A percentile compares a stretch with the other conserved stretches of the same genome.
Conservation (phyloP, 2,113 vertebrate genomes). For the Erpornis zantholeuca region DNA sequence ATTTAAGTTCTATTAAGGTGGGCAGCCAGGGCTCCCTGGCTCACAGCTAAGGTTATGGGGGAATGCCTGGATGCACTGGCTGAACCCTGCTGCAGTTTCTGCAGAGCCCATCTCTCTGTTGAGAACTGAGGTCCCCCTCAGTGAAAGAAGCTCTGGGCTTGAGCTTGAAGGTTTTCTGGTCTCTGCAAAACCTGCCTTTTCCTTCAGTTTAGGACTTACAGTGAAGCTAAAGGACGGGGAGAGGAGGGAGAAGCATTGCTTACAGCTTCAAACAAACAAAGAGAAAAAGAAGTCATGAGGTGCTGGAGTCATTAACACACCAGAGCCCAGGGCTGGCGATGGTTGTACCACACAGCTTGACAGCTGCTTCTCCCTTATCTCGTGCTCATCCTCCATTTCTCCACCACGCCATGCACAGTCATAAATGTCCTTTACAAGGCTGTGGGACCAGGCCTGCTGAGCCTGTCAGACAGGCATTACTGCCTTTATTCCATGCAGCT, state of each 20-base stretch:
- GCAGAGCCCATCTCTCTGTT: neutral
- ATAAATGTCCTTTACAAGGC: neutral
- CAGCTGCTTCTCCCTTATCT: neutral
- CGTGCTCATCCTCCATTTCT: neutral
- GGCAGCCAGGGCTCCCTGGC: neutral
- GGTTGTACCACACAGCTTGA: neutral
- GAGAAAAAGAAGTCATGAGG: neutral
- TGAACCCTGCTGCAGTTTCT: neutral
- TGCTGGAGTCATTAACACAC: neutral
- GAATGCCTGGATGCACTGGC: fast-evolving
- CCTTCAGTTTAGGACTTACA: neutral
- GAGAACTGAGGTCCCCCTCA: neutral
- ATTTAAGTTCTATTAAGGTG: too few relatives aligned
- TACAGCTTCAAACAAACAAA: neutral
- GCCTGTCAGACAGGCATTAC: neutral
- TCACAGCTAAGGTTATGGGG: neutral
- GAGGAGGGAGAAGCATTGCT: neutral
- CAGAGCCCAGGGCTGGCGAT: neutral
- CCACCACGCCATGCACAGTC: fast-evolving
- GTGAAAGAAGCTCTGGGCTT: neutral
- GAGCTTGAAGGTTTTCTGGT: neutral
- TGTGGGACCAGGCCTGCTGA: fast-evolving
- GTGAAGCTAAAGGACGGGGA: neutral
- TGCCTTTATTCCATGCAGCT: neutral
- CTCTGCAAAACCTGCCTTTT: neutral